phyloP scores from a whole-genome alignment of 2,797 vertebrate genomes.

The Tauraco hartlaubi region DNA sequence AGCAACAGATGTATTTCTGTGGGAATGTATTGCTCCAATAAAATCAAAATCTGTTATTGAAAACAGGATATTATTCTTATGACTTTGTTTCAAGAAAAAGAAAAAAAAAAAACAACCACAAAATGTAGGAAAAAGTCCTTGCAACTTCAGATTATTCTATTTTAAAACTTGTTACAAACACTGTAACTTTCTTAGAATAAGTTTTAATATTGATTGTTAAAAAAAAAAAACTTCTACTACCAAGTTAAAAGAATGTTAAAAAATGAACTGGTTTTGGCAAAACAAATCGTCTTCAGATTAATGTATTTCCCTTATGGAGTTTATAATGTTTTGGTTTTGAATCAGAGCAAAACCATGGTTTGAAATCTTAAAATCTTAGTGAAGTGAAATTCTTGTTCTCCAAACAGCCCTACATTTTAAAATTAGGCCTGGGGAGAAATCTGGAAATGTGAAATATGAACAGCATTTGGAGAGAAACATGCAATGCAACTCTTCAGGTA shows the following conservation, averaged over 20 bases:
- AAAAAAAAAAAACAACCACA: not conserved
- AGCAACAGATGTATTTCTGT: not conserved
- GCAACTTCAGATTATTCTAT: not conserved
- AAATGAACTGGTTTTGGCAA: not conserved
- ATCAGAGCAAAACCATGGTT: not conserved
- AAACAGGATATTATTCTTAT: accelerated
- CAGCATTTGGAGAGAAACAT: not conserved
- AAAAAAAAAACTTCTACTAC: too few species aligned
- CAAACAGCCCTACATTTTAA: not conserved
- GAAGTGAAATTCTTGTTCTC: not conserved
- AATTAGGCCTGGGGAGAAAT: not conserved
- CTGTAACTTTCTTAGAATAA: not conserved
- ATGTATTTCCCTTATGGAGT: not conserved
- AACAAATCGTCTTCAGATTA: not conserved
- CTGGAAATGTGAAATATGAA: not conserved
- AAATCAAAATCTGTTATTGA: not conserved
- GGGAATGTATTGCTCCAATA: not conserved
- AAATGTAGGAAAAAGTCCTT: not conserved
- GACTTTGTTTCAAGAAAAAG: not conserved
- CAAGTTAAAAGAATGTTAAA: not conserved
- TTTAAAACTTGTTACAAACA: not conserved
- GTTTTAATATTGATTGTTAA: not conserved
- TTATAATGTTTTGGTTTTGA: not conserved
- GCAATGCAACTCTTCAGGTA: not conserved
- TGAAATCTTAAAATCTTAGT: not conserved